Evolutionary conservation across 1,140 invertebrate genomes (phyloP).

Genomic region (Lepidurus apus): DNA sequence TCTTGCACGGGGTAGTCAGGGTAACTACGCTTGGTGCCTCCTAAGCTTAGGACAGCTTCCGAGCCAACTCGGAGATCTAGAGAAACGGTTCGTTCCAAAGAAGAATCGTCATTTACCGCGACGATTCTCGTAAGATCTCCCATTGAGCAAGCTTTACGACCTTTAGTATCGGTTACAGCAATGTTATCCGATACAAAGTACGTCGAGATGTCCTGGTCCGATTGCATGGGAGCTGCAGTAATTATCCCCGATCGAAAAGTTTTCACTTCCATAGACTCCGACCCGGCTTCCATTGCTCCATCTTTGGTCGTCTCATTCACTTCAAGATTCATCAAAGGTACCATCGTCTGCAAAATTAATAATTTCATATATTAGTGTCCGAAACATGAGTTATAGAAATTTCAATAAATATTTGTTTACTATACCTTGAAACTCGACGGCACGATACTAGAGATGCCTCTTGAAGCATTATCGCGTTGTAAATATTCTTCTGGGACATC

Average conservation of each 20-base stretch:
- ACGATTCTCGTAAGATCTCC: slow-evolving; percentile 72
- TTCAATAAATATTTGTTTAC: neutral
- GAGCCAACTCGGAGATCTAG: slow-evolving; percentile 50
- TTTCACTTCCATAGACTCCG: neutral
- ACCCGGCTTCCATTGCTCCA: neutral
- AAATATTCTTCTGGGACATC: neutral
- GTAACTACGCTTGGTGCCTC: neutral
- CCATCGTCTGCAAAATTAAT: neutral
- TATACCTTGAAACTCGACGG: neutral
- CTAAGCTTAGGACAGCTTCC: neutral
- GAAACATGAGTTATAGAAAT: too few relatives aligned
- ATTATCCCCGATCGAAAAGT: neutral
- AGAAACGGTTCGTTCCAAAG: slow-evolving; percentile 71
- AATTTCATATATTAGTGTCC: too few relatives aligned
- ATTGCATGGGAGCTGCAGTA: neutral
- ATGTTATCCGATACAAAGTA: neutral
- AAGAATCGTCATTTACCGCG: slow-evolving; percentile 48
- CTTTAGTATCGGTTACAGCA: slow-evolving; percentile 51
- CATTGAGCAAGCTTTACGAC: slow-evolving; percentile 69
- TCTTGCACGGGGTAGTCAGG: slow-evolving; percentile 29
- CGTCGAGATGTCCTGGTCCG: neutral
- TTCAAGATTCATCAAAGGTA: neutral
- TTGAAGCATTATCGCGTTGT: neutral
- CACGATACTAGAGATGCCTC: neutral
- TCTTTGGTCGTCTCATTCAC: neutral